Base-by-base conservation (phyloP, 2,113 vertebrate genomes). In the Coregonus clupeaformis region DNA sequence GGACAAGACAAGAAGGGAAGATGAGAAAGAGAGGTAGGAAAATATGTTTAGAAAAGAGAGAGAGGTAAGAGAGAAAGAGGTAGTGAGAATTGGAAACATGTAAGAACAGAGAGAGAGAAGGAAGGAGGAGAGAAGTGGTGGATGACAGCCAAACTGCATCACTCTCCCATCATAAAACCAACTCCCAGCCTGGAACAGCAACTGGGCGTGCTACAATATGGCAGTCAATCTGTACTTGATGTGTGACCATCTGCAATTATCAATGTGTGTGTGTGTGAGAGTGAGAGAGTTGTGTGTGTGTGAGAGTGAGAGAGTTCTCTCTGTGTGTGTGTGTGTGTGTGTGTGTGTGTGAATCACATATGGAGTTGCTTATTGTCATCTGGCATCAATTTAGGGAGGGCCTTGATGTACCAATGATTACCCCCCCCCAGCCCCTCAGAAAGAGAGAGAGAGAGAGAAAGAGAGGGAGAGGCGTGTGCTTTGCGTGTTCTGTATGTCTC, bases 291-390 rank as follows among this genome's bases (percentile, higher is more conserved):
- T n/a, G n/a, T n/a, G n/a, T n/a, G n/a, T n/a, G 74, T 78, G 82
- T 80, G 81, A 68, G 74, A 69, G 74, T 69, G 66, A 77, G 4
- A 13, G 67, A 65, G 74, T 52, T 73, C 45, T 73, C n/a, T n/a
- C n/a, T n/a, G 77, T 85, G 73, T 83, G 81, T 74, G 82, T 7
- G 29, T 79, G 70, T 74, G 25, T n/a, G n/a, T n/a, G 77, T 85
- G 73, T 83, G 81, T 74, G 82, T 7, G 29, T 79, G 70, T 74
- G 25, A 76, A 81, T 82, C 74, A 65, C 84, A 89, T 22, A 59
- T 82, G 85, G 88, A 86, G 69, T 11, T 74, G 78, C 45, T 91
- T 89, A 84, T 29, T 64, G 77, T 84, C 87, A 89, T 92, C 89
- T 92, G 89, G 89, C 73, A 63, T 78, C 3, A 18, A 84, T 91